Base-by-base conservation (phyloP, 2,797 vertebrate species). In the Syngnathus rostellatus region DNA sequence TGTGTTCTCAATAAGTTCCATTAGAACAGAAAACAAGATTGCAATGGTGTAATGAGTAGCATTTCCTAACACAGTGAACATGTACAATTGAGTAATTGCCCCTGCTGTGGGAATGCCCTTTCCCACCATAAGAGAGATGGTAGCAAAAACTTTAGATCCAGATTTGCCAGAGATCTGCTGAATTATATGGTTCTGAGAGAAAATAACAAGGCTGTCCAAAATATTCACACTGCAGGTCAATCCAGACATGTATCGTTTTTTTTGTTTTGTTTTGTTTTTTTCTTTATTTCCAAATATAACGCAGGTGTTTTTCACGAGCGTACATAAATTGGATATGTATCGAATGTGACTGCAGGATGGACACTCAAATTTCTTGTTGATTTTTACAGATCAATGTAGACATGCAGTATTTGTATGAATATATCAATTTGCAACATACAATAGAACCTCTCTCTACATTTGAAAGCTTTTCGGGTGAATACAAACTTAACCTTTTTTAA, bases 21-120 rank as follows among this genome's bases (percentile, higher is more conserved):
- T 84, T 85, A 82, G 68, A 78, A 40, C 68, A 68, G 72, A 23
- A 70, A 60, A 73, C 74, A 62, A 53, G 54, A 68, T 59, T 72
- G 63, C 23, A 51, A 76, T 67, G 75, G 68, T 81, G 74, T 71
- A 55, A 60, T 58, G 65, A 65, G 68, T 14, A 61, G 59, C 72
- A 69, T 77, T 77, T 73, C 67, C 68, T 77, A 68, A 68, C 72
- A 75, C 62, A 71, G 71, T 76, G 70, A 74, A 81, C 80, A 79
- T 68, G 79, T 82, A 82, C 67, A 69, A 72, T 72, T 66, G 68
- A 8, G 72, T 75, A 81, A 79, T 67, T 67, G 65, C 77, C 69
- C 63, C 77, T 74, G 72, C 77, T 76, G 73, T 69, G 69, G 69
- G 63, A 68, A 66, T 69, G 71, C 55, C 59, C 75, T 74, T 77